A percentile compares a stretch with the other conserved stretches of the same genome.
Evolutionary conservation across 1,140 invertebrate genomes (phyloP).

Genomic region (Mactra quadrangularis): DNA sequence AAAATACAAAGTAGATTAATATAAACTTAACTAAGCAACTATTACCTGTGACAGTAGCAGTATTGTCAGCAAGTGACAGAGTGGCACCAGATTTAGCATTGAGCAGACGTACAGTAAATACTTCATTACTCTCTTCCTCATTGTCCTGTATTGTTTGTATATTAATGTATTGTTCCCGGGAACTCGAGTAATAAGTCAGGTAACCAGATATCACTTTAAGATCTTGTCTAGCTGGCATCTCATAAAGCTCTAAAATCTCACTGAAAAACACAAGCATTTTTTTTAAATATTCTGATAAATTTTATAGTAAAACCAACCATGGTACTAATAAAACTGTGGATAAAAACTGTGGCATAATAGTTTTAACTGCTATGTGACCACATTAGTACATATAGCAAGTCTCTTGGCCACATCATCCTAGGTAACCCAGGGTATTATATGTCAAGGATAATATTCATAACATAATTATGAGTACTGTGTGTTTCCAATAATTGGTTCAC

Average conservation of each 20-base stretch:
- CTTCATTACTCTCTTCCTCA: conserved; percentile 79
- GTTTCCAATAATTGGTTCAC: too few relatives aligned
- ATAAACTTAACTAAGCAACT: neutral
- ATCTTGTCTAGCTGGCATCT: conserved; percentile 71
- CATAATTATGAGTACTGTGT: too few relatives aligned
- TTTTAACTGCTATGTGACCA: too few relatives aligned
- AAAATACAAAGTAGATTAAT: neutral
- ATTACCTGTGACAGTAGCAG: conserved; percentile 78
- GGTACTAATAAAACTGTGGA: too few relatives aligned
- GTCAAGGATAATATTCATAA: too few relatives aligned
- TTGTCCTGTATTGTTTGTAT: conserved; percentile 75
- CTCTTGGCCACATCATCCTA: too few relatives aligned
- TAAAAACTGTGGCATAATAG: too few relatives aligned
- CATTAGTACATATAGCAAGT: too few relatives aligned
- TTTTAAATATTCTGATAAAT: neutral
- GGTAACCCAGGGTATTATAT: too few relatives aligned
- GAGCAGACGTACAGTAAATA: conserved; percentile 78
- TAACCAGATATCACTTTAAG: conserved; percentile 78
- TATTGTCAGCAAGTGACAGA: conserved; percentile 68
- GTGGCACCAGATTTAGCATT: conserved; percentile 75
- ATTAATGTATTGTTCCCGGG: conserved; percentile 59
- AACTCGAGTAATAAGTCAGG: conserved; percentile 67
- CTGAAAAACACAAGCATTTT: conserved; percentile 63
- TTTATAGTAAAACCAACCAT: neutral
- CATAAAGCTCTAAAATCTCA: conserved; percentile 74